These are phyloP conservation scores for Eremobia ochroleuca DNA, from an alignment of 2,888 invertebrate species.

Conservation along the genomic window DNA sequence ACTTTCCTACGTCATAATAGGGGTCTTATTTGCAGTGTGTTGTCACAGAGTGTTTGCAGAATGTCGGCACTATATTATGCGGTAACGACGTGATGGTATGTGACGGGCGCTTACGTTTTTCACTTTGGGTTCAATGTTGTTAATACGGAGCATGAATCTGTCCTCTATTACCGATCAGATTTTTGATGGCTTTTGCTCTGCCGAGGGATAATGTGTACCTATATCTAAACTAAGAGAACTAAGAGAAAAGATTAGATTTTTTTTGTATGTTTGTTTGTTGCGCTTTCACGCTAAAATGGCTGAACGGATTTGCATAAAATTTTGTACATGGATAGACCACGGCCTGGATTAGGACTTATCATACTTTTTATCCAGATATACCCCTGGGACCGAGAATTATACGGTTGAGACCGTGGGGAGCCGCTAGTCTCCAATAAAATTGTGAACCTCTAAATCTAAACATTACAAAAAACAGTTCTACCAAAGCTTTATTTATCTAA, in stretches of 20 bases:
- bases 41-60: conserved; percentile 61
- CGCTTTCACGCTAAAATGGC: background rate
- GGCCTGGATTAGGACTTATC: background rate
- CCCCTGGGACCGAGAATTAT: background rate
- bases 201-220: background rate
- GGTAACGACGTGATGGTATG: conserved; percentile 53
- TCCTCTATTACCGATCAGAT: conserved; percentile 14
- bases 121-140: conserved; percentile 26
- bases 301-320: background rate
- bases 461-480: conserved; percentile 5
- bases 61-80: conserved; percentile 64
- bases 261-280: too few species aligned
- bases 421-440: background rate
- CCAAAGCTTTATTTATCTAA: background rate
- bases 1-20: conserved; percentile 76
- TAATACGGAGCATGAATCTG: conserved; percentile 27
- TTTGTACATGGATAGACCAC: background rate
- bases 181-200: background rate
- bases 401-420: background rate
- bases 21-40: conserved; percentile 75
- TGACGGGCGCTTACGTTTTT: conserved; percentile 38
- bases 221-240: too few species aligned
- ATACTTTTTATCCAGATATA: background rate
- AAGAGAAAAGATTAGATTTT: background rate
- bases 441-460: background rate